Evolutionary conservation across 2,797 vertebrate genomes (phyloP), one percentile per base, ranked within the genome.

Genomic region (Molothrus ater): DNA sequence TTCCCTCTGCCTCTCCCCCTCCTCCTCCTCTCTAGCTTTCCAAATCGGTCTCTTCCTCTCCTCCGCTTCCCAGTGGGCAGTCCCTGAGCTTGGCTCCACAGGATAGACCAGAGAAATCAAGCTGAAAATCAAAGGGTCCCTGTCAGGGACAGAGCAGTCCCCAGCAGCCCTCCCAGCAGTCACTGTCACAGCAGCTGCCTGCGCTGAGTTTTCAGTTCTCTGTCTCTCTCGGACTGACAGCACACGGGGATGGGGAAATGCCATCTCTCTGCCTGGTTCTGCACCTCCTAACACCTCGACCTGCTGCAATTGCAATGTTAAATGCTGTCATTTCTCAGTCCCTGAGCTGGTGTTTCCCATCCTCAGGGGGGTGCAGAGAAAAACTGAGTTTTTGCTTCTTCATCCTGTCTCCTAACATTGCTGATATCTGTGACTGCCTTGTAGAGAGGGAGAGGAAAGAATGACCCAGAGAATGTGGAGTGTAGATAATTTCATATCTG

Each of bases 41-140:
- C 97, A 95, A 96, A 96, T 96, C 88, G 42, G 90, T 87, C 96
- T 90, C 87, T 96, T 96, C 96, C 97, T 96, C 93, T 95, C 73
- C 94, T 80, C 92, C 93, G 90, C 88, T 96, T 82, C 80, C 88
- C 91, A 54, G 97, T 96, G 98, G 98, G 96, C 97, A 97, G 95
- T 97, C 97, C 80, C 97, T 95, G 92, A 87, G 96, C 93, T 93
- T 83, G 85, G 84, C 72, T 91, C 65, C 53, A 20, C 42, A 53
- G 78, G 82, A 71, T 89, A 97, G 97, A 91, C 96, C 95, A 97
- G 95, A 98, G 97, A 91, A 97, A 97, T 98, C 97, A 95, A 97
- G 89, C 31, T 59, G 86, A 74, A 84, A 59, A 87, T 34, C 11
- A 8, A 43, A 59, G 72, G 79, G 34, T 56, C 45, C 82, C 51